Conservation (phyloP, 2,888 invertebrate species). For the Poecilobothrus nobilitatus region DNA sequence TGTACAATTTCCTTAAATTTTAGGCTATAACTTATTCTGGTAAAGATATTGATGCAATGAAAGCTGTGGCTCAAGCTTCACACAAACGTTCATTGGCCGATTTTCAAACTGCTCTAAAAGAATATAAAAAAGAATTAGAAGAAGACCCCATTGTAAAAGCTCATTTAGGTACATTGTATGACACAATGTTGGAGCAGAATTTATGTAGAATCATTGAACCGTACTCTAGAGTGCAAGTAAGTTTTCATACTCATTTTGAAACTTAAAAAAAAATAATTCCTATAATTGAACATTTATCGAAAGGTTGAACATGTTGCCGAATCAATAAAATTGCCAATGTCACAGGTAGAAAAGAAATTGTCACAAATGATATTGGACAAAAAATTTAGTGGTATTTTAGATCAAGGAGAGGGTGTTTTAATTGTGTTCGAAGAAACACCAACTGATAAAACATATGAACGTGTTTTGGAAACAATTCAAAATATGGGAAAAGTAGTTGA, state of each 20-base stretch:
- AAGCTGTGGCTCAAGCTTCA: slow-evolving; percentile 90
- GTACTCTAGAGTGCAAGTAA: slow-evolving; percentile 86
- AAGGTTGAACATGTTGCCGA: slow-evolving; percentile 79
- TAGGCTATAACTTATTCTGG: slow-evolving; percentile 93
- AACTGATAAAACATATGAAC: slow-evolving; percentile 94
- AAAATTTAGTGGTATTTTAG: slow-evolving; percentile 92
- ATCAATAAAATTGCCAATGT: slow-evolving; percentile 80
- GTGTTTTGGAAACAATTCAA: slow-evolving; percentile 93
- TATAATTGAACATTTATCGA: too few relatives aligned
- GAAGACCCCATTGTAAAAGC: slow-evolving; percentile 96
- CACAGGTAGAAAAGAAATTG: slow-evolving; percentile 94
- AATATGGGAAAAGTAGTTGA: slow-evolving; percentile 99
- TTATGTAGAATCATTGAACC: slow-evolving; percentile 97
- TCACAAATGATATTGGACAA: slow-evolving; percentile 99
- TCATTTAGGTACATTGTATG: slow-evolving; percentile 93
- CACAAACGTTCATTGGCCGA: slow-evolving; percentile 94
- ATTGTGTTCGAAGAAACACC: slow-evolving; percentile 94
- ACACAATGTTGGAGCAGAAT: slow-evolving; percentile 98
- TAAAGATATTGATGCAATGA: slow-evolving; percentile 95
- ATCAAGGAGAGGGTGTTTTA: slow-evolving; percentile 96
- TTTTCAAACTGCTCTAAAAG: slow-evolving; percentile 82
- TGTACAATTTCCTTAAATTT: background rate
- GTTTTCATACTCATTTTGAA: too few relatives aligned
- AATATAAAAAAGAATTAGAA: slow-evolving; percentile 80
- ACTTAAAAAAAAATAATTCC: slow-evolving; percentile 10